Base-by-base conservation (phyloP, 1,140 invertebrate genomes). In the Meloidogyne floridensis region DNA sequence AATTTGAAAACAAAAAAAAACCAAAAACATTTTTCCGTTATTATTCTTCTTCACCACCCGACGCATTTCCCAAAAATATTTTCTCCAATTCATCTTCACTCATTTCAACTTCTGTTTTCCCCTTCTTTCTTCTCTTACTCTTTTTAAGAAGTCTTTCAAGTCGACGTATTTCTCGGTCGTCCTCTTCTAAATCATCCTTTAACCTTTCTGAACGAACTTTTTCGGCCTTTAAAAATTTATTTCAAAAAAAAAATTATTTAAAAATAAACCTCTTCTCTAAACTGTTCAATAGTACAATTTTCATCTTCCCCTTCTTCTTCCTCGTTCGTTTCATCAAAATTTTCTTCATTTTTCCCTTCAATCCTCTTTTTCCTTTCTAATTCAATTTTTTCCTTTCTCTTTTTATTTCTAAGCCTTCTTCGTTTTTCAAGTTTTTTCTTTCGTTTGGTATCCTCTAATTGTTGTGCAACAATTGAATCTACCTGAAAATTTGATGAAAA, bases 361-460 rank as follows among this genome's bases (percentile, higher is more conserved):
- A 65, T 65, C 7, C n/a, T 65, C 15, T 65, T 65, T 8, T 65
- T 65, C 5, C 59, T n/a, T 65, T 65, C 59, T 13, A 6, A 3
- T 65, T 65, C 59, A 65, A 6, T n/a, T 65, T n/a, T 65, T 15
- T 65, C 59, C 8, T 65, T n/a, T 65, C 59, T 65, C n/a, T 65
- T 65, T 65, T 65, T 65, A 65, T 18, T 65, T 65, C 59, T n/a
- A n/a, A 65, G 59, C 10, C n/a, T 65, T 65, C 59, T 65, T 65
- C 59, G 59, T n/a, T 65, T 65, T 65, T 65, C 59, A 65, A 65
- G 59, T 65, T 65, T 65, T 18, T 65, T 65, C n/a, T 65, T 65
- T 18, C 59, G 59, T 18, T 65, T 65, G n/a, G n/a, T n/a, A n/a
- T 65, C 59, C n/a, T 65, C 59, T 65, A 18, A 65, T 65, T 65